Evolutionary conservation across 2,888 invertebrate species (phyloP).

Genomic region (Leptarthrus brevirostris): DNA sequence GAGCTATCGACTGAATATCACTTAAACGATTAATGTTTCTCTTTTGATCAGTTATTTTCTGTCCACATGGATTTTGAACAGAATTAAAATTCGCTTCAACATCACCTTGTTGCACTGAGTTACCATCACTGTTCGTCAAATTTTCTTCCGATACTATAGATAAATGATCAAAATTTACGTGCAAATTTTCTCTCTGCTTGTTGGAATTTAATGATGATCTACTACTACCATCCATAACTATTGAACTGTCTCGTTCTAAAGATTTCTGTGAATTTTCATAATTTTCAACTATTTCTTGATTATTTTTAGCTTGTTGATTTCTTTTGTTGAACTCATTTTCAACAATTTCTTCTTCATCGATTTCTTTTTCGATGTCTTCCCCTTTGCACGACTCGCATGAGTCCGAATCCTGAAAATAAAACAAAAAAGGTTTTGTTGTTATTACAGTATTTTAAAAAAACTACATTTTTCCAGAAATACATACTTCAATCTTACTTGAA

Average conservation of each 20-base stretch:
- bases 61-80: neutral
- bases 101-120: constrained; percentile 41
- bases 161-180: constrained; percentile 76
- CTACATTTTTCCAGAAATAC: too few species aligned
- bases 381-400: constrained; percentile 65
- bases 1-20: constrained; percentile 63
- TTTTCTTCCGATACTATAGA: constrained; percentile 82
- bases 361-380: constrained; percentile 52
- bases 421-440: neutral
- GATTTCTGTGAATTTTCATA: constrained; percentile 67
- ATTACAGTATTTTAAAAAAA: too few species aligned
- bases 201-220: constrained; percentile 36
- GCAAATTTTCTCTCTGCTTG: constrained; percentile 66
- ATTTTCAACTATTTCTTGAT: constrained; percentile 66
- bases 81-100: neutral
- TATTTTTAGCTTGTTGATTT: constrained; percentile 63
- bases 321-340: constrained; percentile 54
- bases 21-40: constrained; percentile 59
- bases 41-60: neutral
- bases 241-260: constrained; percentile 50
- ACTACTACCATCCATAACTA: neutral
- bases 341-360: constrained; percentile 26
- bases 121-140: constrained; percentile 62
- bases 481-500: too few species aligned
- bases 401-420: constrained; percentile 62